phyloP scores from a whole-genome alignment of 2,797 vertebrate genomes.

The Xiphophorus birchmanni region DNA sequence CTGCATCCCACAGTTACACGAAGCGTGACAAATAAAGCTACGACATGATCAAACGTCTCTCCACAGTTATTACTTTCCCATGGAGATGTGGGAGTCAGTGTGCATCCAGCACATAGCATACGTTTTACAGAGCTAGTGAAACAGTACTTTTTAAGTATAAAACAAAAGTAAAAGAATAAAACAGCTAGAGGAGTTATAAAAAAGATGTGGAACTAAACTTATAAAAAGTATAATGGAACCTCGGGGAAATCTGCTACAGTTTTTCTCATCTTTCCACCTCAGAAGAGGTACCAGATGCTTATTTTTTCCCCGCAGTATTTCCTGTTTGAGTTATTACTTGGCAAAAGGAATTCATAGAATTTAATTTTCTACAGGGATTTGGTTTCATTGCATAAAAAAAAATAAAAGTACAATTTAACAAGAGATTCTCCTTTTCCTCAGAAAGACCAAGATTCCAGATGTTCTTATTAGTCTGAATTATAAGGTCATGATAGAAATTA shows the following conservation, averaged over 20 bases:
- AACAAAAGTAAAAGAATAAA: conserved; percentile 37
- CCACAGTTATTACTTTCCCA: conserved; percentile 35
- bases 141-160: conserved; percentile 31
- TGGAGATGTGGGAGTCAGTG: conserved; percentile 27
- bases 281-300: neutral
- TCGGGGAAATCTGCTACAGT: conserved; percentile 1
- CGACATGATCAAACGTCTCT: conserved; percentile 25
- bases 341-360: conserved; percentile 13
- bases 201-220: conserved; percentile 34
- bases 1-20: conserved; percentile 5
- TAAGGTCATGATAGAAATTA: neutral
- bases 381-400: conserved; percentile 3
- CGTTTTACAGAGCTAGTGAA: conserved; percentile 20
- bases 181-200: conserved; percentile 12
- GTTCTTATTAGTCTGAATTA: neutral
- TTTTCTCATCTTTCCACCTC: conserved; percentile 13
- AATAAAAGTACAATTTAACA: neutral
- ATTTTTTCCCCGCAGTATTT: neutral
- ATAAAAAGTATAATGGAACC: conserved; percentile 33
- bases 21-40: conserved; percentile 27
- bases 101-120: conserved; percentile 25
- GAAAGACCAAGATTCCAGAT: neutral
- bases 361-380: neutral
- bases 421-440: neutral
- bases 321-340: conserved; percentile 19